Percentiles rank a stretch among this genome's conserved stretches.
Evolutionary conservation across 2,113 vertebrate species (phyloP).

Genomic region (Zosterops borbonicus): DNA sequence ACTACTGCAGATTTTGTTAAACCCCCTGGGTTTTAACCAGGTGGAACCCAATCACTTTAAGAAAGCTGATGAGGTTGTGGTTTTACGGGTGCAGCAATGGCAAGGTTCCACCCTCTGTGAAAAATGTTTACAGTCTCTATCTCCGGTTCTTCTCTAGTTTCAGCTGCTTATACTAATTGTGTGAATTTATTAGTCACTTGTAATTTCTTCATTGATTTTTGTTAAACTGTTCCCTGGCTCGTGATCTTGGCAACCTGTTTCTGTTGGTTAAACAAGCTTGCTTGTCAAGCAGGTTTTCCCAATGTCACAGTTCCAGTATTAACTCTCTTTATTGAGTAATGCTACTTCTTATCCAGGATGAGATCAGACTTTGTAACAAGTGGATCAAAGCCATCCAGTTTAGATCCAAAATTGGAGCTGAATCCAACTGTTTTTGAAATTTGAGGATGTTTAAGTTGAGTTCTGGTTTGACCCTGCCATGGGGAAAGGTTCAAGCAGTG

Average conservation of each 20-base stretch:
- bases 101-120: not conserved
- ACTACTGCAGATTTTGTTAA: not conserved
- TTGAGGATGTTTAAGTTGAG: not conserved
- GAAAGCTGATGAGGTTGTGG: not conserved
- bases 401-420: not conserved
- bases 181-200: constrained; percentile 55
- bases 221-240: constrained; percentile 51
- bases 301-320: constrained; percentile 49
- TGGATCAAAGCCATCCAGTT: constrained; percentile 47
- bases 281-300: constrained; percentile 60
- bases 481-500: not conserved
- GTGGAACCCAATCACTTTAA: not conserved
- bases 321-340: constrained; percentile 47
- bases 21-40: not conserved
- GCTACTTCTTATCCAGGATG: constrained; percentile 48
- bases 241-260: constrained; percentile 38
- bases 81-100: not conserved
- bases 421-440: constrained; percentile 30
- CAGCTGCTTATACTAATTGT: constrained; percentile 16
- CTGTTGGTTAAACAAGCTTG: constrained; percentile 56
- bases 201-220: constrained; percentile 65
- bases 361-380: constrained; percentile 59
- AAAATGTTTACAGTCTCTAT: not conserved
- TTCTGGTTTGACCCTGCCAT: not conserved
- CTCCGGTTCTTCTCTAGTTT: constrained; percentile 25